Evolutionary conservation across 2,113 vertebrate species (phyloP), one percentile per base, ranked within the genome.

Genomic region (Prunella fulvescens): DNA sequence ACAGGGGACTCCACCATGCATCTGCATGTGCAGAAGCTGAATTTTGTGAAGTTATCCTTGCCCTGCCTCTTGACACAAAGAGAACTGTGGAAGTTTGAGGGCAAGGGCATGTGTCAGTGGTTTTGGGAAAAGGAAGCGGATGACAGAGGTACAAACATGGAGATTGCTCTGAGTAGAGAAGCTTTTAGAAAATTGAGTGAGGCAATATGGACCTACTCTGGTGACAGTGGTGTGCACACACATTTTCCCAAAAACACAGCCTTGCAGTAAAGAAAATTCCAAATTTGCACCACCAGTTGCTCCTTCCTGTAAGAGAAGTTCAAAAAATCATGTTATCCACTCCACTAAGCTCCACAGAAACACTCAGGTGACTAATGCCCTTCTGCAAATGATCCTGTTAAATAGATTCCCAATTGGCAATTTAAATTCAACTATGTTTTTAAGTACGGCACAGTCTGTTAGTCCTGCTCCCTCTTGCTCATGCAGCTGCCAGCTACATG

Each of bases 41-140:
- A 85, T 66, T 90, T 69, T 57, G 42, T 44, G 24, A n/a, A 51
- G 11, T 0, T 84, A 35, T 56, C 31, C 37, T 85, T 74, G 28
- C 25, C 47, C 74, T 74, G 13, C 39, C 50, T 42, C 5, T 4
- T 47, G 62, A 44, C n/a, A 37, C 22, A 19, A 29, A 45, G 9
- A 33, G 57, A 51, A 42, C 31, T 8, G 10, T 25, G 28, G 22
- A 54, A 66, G 15, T 62, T 48, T 12, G 4, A 4, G 23, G 40
- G 50, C 13, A 6, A 20, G 18, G 48, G 3, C 2, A 0, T 12
- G 10, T 31, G 42, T 28, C 1, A 1, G 25, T 35, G 35, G 9
- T 51, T 54, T 69, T 28, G 56, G 39, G 26, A 67, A 64, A 67
- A 80, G 44, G 19, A 35, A 58, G 16, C 8, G 40, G 35, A 56